Evolutionary conservation across 2,113 vertebrate species (phyloP).

Genomic region (Lontra canadensis): DNA sequence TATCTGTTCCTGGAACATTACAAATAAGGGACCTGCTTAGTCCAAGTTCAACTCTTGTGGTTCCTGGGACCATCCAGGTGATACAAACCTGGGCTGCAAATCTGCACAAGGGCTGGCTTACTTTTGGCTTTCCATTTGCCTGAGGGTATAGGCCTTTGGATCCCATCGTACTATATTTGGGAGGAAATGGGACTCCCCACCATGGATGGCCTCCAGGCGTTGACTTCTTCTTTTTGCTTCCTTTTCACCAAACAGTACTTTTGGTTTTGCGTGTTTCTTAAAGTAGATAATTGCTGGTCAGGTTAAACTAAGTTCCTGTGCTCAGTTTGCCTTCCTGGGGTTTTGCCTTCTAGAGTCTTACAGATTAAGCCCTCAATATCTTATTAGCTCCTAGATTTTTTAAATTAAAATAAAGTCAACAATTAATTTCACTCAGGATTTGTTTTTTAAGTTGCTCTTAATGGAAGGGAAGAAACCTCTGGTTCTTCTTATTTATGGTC

Average conservation of each 20-base stretch:
- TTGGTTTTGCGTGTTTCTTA: background rate
- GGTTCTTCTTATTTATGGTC: background rate
- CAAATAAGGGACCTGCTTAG: background rate
- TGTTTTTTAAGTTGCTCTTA: background rate
- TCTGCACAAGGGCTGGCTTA: background rate
- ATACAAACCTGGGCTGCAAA: background rate
- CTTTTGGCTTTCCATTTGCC: background rate
- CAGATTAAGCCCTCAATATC: background rate
- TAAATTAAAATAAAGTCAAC: background rate
- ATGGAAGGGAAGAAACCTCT: background rate
- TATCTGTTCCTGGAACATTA: background rate
- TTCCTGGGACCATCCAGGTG: background rate
- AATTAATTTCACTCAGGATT: background rate
- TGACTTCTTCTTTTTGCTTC: background rate
- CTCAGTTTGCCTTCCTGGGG: background rate
- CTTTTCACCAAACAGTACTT: background rate
- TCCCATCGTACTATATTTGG: background rate
- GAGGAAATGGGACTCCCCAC: background rate
- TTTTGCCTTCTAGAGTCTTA: background rate
- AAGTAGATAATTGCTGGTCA: background rate
- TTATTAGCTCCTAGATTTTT: background rate
- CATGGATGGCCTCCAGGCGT: fast-evolving
- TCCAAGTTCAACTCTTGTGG: background rate
- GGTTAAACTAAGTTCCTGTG: background rate
- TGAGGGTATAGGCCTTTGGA: background rate